These are phyloP conservation scores for Mellivora capensis DNA, from an alignment of 2,113 vertebrate genomes.

Conservation along the genomic window DNA sequence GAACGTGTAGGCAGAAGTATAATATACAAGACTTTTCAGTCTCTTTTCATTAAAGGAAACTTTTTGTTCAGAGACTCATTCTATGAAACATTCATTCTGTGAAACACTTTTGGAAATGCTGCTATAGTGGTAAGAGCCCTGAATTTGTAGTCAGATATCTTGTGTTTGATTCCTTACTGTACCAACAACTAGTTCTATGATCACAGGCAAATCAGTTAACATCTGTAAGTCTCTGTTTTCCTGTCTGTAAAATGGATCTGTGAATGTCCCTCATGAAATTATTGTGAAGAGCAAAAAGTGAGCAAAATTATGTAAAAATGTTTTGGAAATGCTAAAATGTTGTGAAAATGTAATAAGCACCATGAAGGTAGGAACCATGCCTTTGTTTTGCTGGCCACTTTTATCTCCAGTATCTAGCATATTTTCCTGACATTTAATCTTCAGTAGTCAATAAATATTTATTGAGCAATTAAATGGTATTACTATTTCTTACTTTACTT, in stretches of 20 bases:
- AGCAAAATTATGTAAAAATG: neutral
- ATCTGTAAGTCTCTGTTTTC: neutral
- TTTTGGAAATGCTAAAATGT: neutral
- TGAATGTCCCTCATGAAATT: neutral
- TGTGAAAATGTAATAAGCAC: neutral
- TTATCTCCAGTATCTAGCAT: neutral
- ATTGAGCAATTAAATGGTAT: neutral
- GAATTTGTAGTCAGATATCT: neutral
- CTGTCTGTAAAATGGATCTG: neutral
- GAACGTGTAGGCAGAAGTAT: neutral
- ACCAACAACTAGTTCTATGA: neutral
- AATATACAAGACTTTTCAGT: neutral
- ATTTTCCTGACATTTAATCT: neutral
- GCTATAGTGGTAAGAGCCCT: neutral
- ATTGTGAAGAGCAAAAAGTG: neutral
- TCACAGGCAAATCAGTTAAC: neutral
- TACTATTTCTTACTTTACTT: neutral
- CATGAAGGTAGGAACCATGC: neutral
- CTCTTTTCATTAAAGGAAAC: neutral
- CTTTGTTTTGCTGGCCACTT: neutral
- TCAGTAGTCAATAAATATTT: slow-evolving; percentile 31
- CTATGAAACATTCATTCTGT: too few species aligned
- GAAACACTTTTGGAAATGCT: neutral
- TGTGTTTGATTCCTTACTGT: neutral
- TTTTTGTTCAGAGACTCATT: neutral